These are phyloP conservation scores for Azemiops feae DNA, from an alignment of 2,113 vertebrate species.

Conservation along the genomic window DNA sequence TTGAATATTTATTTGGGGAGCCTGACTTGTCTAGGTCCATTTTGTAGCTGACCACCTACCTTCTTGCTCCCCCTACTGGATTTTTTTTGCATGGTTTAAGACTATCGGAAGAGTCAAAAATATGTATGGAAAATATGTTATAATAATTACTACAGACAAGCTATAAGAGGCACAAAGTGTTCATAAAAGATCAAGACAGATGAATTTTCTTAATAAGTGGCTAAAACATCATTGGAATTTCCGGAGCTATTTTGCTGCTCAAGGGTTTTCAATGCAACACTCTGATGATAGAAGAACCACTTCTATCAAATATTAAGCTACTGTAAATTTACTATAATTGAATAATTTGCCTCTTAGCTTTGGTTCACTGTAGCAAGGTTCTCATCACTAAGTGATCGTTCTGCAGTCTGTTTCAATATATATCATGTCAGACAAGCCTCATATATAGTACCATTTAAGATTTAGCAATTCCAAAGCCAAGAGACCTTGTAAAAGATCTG, in stretches of 20 bases:
- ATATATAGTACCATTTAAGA: constrained; percentile 64
- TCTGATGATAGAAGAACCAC: constrained; percentile 76
- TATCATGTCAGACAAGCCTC: constrained; percentile 74
- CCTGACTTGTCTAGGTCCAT: background rate
- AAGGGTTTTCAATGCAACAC: constrained; percentile 70
- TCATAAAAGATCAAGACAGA: constrained; percentile 66
- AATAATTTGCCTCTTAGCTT: constrained; percentile 81
- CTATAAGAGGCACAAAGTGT: constrained; percentile 43
- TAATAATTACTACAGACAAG: constrained; percentile 37
- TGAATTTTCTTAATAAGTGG: constrained; percentile 74
- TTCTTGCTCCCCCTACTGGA: constrained; percentile 3
- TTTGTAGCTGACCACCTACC: background rate
- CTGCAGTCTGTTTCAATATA: constrained; percentile 74
- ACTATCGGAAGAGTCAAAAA: constrained; percentile 23
- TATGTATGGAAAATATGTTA: constrained; percentile 36
- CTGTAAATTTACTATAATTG: constrained; percentile 82
- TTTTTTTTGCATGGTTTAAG: background rate
- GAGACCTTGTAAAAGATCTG: constrained; percentile 73
- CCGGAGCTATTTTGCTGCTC: constrained; percentile 66
- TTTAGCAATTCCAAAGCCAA: constrained; percentile 70
- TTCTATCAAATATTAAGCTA: constrained; percentile 82
- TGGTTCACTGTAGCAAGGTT: constrained; percentile 75
- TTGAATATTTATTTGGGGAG: background rate
- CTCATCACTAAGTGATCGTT: constrained; percentile 71
- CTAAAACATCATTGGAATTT: constrained; percentile 71